Evolutionary conservation across 2,888 invertebrate genomes (phyloP).

Genomic region (Ptychoptera albimana): DNA sequence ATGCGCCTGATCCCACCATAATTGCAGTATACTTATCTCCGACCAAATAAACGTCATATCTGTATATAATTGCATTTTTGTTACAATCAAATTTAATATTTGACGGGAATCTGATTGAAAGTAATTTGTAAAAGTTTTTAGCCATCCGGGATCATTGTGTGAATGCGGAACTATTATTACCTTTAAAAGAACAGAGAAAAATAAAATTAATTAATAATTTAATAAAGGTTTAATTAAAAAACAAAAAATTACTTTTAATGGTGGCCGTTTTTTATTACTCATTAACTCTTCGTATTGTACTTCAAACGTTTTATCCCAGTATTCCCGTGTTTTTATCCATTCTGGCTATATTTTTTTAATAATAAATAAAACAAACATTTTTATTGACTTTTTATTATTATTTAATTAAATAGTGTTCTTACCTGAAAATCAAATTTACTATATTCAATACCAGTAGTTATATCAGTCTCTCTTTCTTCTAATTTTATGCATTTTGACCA

Average conservation of each 20-base stretch:
- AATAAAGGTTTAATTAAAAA: neutral
- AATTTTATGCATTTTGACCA: constrained; percentile 32
- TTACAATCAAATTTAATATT: constrained; percentile 75
- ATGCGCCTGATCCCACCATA: constrained; percentile 87
- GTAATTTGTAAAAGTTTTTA: constrained; percentile 90
- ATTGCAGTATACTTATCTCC: constrained; percentile 73
- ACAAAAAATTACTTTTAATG: constrained; percentile 46
- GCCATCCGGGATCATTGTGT: constrained; percentile 96
- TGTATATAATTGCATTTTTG: constrained; percentile 69
- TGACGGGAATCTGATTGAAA: constrained; percentile 77
- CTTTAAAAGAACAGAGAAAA: constrained; percentile 34
- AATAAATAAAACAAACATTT: too few species aligned
- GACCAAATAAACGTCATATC: constrained; percentile 95
- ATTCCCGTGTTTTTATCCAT: constrained; percentile 77
- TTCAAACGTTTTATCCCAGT: constrained; percentile 81
- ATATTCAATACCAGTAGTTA: constrained; percentile 57
- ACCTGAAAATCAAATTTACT: constrained; percentile 73
- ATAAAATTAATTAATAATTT: constrained; percentile 2
- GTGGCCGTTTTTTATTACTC: constrained; percentile 54
- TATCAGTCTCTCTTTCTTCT: constrained; percentile 42
- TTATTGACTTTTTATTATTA: neutral
- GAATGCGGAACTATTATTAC: constrained; percentile 88
- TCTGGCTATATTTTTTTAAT: constrained; percentile 45
- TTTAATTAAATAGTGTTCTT: constrained; percentile 14
- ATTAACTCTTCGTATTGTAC: constrained; percentile 60